Evolutionary conservation across 2,113 vertebrate species (phyloP), one percentile per base, ranked within the genome.

Genomic region (Callipepla californica): DNA sequence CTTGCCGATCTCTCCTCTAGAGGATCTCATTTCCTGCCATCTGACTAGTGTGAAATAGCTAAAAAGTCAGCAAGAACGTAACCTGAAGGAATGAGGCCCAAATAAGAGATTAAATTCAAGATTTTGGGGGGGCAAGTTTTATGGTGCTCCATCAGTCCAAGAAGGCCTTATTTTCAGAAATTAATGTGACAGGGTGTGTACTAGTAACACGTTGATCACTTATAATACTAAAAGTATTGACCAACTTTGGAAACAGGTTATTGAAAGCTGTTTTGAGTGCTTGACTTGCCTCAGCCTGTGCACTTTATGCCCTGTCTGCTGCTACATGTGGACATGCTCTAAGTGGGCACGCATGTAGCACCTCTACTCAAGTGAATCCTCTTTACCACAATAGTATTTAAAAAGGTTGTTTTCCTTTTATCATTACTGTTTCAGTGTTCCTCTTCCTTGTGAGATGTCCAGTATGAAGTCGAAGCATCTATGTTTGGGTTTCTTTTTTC

Each of bases 21-120:
- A 87, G 19, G 40, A 48, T 94, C 36, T 89, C 85, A 38, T 80
- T 87, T 95, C 75, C 81, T 92, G 72, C 47, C 6, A 2, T 70
- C 59, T 91, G 79, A 74, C 40, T 82, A 40, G 66, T 36, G 25
- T 73, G 28, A 50, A 85, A 80, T 50, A 89, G 25, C 81, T 87
- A 48, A 75, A 90, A 85, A 85, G 36, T 58, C 36, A 93, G 59
- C 22, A 70, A 21, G 91, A 87, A 87, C 42, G n/a, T 89, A 61
- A 62, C 62, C 14, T 84, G 70, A 79, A 62, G 79, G 18, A 87
- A 80, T 36, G 62, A 57, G 28, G 47, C 73, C 38, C 70, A 68
- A 90, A 62, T 42, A 19, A 69, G 44, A 76, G 9, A 14, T 65
- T n/a, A 70, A 40, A 40, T 40, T 40, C 40, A 40, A 40, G 40